Evolutionary conservation across 2,888 invertebrate species (phyloP).

Genomic region (Morpho deidamia): DNA sequence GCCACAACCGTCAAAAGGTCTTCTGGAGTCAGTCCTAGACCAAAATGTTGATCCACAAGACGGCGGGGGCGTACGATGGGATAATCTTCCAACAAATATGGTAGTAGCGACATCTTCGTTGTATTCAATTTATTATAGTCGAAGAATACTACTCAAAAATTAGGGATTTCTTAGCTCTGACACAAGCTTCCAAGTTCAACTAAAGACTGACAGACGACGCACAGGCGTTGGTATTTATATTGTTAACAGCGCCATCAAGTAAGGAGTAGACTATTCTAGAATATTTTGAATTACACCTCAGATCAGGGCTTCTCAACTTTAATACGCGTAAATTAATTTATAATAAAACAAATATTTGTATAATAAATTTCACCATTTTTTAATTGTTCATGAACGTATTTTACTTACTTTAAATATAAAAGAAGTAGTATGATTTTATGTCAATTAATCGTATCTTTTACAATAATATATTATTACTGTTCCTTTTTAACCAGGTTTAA

Average conservation of each 20-base stretch:
- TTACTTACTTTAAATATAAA: too few relatives aligned
- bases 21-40: conserved; percentile 65
- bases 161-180: conserved; percentile 10
- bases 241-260: conserved; percentile 46
- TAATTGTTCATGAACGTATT: too few relatives aligned
- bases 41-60: conserved; percentile 74
- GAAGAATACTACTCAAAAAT: neutral
- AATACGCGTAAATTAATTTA: neutral
- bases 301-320: conserved; percentile 8
- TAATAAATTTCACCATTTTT: too few relatives aligned
- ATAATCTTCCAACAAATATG: conserved; percentile 42
- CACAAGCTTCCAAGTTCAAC: conserved; percentile 25
- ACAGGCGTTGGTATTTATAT: conserved; percentile 32
- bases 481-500: too few relatives aligned
- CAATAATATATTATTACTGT: too few relatives aligned
- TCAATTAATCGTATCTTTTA: too few relatives aligned
- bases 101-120: conserved; percentile 47
- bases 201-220: conserved; percentile 22
- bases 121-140: neutral
- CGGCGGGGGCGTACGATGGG: conserved; percentile 41
- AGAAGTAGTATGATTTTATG: too few relatives aligned
- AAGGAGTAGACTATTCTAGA: conserved; percentile 44
- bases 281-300: neutral
- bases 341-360: too few relatives aligned
- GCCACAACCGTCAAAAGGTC: conserved; percentile 49